phyloP scores from a whole-genome alignment of 2,888 invertebrate species.

The Drosophila anomelani region DNA sequence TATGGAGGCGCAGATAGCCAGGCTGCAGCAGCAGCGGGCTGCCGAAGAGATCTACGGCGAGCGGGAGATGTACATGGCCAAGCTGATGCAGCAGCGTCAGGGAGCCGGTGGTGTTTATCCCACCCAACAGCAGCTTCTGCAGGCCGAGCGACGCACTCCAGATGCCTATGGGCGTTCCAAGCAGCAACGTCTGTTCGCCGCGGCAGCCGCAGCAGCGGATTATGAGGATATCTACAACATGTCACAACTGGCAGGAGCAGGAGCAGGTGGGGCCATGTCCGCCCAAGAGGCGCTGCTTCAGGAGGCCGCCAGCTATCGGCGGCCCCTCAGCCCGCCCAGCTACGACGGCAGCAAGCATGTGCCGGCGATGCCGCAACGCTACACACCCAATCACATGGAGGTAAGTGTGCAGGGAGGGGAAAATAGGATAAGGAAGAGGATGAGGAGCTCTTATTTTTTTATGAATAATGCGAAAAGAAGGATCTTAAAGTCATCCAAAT shows the following conservation, averaged over 20 bases:
- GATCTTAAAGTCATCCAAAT: background rate
- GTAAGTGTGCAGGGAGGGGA: conserved; percentile 66
- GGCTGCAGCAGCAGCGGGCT: conserved; percentile 74
- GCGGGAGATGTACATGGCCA: conserved; percentile 84
- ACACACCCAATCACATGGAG: conserved; percentile 84
- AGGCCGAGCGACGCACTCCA: conserved; percentile 90
- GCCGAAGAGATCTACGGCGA: conserved; percentile 84
- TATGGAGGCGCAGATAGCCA: conserved; percentile 79
- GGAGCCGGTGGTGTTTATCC: conserved; percentile 72
- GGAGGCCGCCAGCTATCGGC: conserved; percentile 86
- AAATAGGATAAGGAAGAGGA: rapidly evolving
- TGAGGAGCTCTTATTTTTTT: too few species aligned
- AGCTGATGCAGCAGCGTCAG: conserved; percentile 79
- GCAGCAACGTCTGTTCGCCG: conserved; percentile 84
- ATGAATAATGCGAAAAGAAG: background rate
- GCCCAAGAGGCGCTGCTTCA: conserved; percentile 79
- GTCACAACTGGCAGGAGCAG: conserved; percentile 77
- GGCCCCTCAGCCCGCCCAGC: conserved; percentile 87
- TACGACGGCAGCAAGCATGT: conserved; percentile 84
- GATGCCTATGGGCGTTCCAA: conserved; percentile 92
- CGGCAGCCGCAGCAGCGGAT: conserved; percentile 85
- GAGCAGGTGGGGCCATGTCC: conserved; percentile 56
- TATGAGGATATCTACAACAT: conserved; percentile 91
- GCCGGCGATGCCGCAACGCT: conserved; percentile 82
- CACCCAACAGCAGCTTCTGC: conserved; percentile 69